These are phyloP conservation scores for Argyresthia albistria DNA, from an alignment of 2,888 invertebrate species.

Conservation along the genomic window DNA sequence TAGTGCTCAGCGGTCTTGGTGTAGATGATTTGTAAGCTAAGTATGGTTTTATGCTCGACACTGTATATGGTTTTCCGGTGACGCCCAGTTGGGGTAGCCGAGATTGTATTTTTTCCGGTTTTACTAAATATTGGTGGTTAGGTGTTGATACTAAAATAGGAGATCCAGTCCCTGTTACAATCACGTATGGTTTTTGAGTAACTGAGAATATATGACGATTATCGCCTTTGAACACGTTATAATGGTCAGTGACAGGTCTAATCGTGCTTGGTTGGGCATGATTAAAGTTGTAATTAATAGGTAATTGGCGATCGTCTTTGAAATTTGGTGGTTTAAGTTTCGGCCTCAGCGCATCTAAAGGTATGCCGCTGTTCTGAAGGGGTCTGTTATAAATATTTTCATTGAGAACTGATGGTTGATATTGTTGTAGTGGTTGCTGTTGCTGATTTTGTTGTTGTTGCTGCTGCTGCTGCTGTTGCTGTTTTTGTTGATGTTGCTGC, in stretches of 20 bases:
- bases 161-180: conserved; percentile 31
- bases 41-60: conserved; percentile 12
- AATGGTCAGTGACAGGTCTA: conserved; percentile 19
- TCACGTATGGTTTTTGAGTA: conserved; percentile 39
- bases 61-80: conserved; percentile 32
- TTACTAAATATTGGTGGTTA: conserved; percentile 33
- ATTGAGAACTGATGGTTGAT: conserved; percentile 24
- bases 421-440: conserved; percentile 32
- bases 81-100: no score
- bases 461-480: conserved; percentile 25
- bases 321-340: conserved; percentile 58
- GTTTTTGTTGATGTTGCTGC: conserved; percentile 23
- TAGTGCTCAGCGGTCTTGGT: conserved; percentile 39
- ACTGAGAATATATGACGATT: conserved; percentile 28
- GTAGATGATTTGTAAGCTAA: conserved; percentile 35
- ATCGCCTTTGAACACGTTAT: conserved; percentile 22
- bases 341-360: conserved; percentile 31
- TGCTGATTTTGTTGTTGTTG: conserved; percentile 12
- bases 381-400: conserved; percentile 6
- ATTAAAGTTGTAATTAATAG: conserved; percentile 52
- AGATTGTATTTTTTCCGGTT: no score
- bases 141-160: conserved; percentile 37
- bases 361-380: conserved; percentile 15
- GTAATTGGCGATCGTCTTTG: conserved; percentile 54
- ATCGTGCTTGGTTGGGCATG: conserved; percentile 25